Evolutionary conservation across 2,888 invertebrate genomes (phyloP).

Genomic region (Trilocha varians): DNA sequence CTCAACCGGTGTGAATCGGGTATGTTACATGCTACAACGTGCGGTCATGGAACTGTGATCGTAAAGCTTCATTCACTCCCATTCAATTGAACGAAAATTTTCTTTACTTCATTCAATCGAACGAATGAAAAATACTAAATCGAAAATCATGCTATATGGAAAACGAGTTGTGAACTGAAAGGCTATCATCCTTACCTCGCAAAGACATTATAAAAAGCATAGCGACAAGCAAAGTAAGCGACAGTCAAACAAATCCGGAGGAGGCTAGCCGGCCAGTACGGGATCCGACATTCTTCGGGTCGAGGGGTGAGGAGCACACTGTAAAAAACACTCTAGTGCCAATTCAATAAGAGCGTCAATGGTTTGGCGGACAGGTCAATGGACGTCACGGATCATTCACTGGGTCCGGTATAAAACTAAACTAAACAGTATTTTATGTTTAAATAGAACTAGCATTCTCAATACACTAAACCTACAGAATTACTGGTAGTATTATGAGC

Average conservation of each 20-base stretch:
- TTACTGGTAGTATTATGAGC: slow-evolving; percentile 33
- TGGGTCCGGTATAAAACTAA: slow-evolving; percentile 11
- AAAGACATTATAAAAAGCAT: slow-evolving; percentile 42
- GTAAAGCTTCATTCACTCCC: slow-evolving; percentile 7
- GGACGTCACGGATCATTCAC: slow-evolving; percentile 25
- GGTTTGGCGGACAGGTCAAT: slow-evolving; percentile 54
- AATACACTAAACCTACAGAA: slow-evolving; percentile 53
- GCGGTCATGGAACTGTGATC: slow-evolving; percentile 35
- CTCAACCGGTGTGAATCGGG: slow-evolving; percentile 71
- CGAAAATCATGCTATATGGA: slow-evolving; percentile 3
- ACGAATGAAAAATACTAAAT: slow-evolving; percentile 3
- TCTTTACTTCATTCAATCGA: neutral
- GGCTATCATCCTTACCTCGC: slow-evolving; percentile 13
- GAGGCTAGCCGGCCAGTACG: slow-evolving; percentile 70
- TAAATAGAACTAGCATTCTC: slow-evolving; percentile 62
- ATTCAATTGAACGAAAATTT: too few relatives aligned
- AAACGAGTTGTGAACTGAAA: slow-evolving; percentile 3
- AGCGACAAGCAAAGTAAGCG: slow-evolving; percentile 59
- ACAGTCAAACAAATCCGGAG: slow-evolving; percentile 70
- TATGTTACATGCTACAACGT: slow-evolving; percentile 52
- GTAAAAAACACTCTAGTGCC: slow-evolving; percentile 74
- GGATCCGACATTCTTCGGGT: slow-evolving; percentile 67
- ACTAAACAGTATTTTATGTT: neutral
- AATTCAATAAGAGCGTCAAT: slow-evolving; percentile 64
- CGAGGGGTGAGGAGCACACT: slow-evolving; percentile 74